Conservation (phyloP, 2,113 vertebrate species). For the Rana temporaria region DNA sequence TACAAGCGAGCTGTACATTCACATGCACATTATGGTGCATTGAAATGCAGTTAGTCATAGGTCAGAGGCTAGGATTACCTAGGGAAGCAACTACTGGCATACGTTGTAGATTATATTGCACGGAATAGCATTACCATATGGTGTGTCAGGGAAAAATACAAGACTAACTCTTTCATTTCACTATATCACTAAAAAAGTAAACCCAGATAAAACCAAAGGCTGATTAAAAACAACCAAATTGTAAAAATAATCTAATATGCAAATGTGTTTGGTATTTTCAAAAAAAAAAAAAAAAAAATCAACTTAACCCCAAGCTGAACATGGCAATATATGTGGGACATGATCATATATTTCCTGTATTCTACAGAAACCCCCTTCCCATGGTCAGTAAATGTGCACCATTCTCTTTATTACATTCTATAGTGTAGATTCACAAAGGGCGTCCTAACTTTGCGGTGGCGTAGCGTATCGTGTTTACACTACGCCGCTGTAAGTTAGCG, state of each 20-base stretch:
- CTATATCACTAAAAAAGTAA: constrained; percentile 3
- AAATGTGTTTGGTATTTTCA: not conserved
- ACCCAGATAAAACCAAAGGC: not conserved
- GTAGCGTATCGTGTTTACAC: too few relatives aligned
- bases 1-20: constrained; percentile 37
- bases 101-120: constrained; percentile 54
- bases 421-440: too few relatives aligned
- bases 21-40: constrained; percentile 33
- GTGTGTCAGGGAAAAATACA: constrained; percentile 31
- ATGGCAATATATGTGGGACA: too few relatives aligned
- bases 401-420: too few relatives aligned
- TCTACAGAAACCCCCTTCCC: too few relatives aligned
- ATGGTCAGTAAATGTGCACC: too few relatives aligned
- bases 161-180: constrained; percentile 5
- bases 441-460: too few relatives aligned
- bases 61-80: constrained; percentile 54
- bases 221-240: not conserved
- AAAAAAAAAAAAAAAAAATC: not conserved
- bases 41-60: constrained; percentile 56
- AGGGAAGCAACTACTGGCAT: constrained; percentile 55
- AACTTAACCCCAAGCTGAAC: not conserved
- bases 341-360: too few relatives aligned
- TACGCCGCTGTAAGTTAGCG: too few relatives aligned
- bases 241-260: not conserved
- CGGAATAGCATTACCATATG: constrained; percentile 52